Evolutionary conservation across 2,113 vertebrate genomes (phyloP).

Genomic region (Rhinopithecus roxellana): DNA sequence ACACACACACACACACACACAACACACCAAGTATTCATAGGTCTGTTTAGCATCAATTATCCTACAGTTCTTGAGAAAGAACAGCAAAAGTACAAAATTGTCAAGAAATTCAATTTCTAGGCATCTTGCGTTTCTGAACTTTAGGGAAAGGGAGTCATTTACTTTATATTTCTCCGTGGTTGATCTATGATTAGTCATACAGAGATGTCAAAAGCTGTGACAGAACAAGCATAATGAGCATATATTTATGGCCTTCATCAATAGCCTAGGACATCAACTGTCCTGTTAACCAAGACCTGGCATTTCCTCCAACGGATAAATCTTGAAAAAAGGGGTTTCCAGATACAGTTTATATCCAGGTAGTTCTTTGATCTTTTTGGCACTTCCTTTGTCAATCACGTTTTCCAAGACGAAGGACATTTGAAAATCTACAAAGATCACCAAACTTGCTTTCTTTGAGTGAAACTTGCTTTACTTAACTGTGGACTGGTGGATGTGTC

Average conservation of each 20-base stretch:
- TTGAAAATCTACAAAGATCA: slow-evolving; percentile 38
- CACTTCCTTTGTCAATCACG: slow-evolving; percentile 48
- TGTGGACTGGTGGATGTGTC: not conserved
- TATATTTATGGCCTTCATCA: slow-evolving; percentile 61
- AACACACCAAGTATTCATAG: not conserved
- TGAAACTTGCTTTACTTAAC: slow-evolving; percentile 49
- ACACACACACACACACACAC: not conserved
- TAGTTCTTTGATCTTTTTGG: slow-evolving; percentile 17
- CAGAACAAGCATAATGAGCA: slow-evolving; percentile 70
- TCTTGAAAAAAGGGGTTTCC: slow-evolving; percentile 45
- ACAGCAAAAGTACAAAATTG: not conserved
- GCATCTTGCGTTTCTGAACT: slow-evolving; percentile 19
- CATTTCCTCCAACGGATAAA: slow-evolving; percentile 38
- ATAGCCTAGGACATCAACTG: slow-evolving; percentile 35
- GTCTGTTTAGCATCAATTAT: not conserved
- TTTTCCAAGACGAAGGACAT: slow-evolving; percentile 45
- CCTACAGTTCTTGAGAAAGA: not conserved
- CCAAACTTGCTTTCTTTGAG: slow-evolving; percentile 15
- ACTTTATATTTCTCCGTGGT: not conserved
- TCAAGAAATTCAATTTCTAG: slow-evolving; percentile 20
- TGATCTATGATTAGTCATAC: slow-evolving; percentile 32
- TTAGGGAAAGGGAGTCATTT: slow-evolving; percentile 27
- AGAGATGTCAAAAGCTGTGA: slow-evolving; percentile 62
- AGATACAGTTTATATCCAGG: slow-evolving; percentile 52
- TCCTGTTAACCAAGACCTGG: slow-evolving; percentile 32